A percentile compares a stretch with the other conserved stretches of the same genome.
phyloP scores from a whole-genome alignment of 2,797 vertebrate species.

The Zenarchopterus dispar region DNA sequence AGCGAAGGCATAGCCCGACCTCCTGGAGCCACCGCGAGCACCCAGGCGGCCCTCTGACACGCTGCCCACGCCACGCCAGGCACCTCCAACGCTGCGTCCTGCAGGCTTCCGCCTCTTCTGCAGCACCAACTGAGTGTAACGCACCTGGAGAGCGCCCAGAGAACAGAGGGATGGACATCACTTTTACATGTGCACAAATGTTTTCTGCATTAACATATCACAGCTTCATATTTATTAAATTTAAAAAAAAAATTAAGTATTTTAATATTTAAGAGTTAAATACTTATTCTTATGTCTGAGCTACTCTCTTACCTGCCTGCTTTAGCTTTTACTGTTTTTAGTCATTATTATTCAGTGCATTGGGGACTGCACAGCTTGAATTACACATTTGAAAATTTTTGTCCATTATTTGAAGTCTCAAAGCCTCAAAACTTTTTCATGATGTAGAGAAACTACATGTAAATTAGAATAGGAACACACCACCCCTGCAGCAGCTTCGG shows the following conservation, averaged over 20 bases:
- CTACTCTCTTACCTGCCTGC: background rate
- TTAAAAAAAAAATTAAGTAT: too few species aligned
- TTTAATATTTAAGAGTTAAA: too few species aligned
- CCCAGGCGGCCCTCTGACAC: constrained; percentile 84
- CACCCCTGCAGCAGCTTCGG: constrained; percentile 1
- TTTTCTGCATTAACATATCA: background rate
- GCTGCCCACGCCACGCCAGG: constrained; percentile 64
- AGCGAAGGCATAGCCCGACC: constrained; percentile 93
- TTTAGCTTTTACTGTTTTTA: background rate
- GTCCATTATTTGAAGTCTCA: background rate
- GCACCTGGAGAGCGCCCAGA: constrained; percentile 83
- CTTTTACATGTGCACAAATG: background rate
- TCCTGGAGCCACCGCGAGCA: constrained; percentile 77
- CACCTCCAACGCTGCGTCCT: constrained; percentile 57
- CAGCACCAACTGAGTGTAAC: constrained; percentile 89
- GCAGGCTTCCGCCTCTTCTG: constrained; percentile 88
- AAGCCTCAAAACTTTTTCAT: constrained; percentile 6
- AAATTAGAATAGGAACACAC: constrained; percentile 23
- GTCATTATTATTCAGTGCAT: background rate
- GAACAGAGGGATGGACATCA: background rate
- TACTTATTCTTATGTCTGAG: too few species aligned
- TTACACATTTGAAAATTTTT: background rate
- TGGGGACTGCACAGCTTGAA: background rate
- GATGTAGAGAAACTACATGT: constrained; percentile 5
- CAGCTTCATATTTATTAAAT: too few species aligned